Evolutionary conservation across 1,140 invertebrate genomes (phyloP).

Genomic region (Semibalanus balanoides): DNA sequence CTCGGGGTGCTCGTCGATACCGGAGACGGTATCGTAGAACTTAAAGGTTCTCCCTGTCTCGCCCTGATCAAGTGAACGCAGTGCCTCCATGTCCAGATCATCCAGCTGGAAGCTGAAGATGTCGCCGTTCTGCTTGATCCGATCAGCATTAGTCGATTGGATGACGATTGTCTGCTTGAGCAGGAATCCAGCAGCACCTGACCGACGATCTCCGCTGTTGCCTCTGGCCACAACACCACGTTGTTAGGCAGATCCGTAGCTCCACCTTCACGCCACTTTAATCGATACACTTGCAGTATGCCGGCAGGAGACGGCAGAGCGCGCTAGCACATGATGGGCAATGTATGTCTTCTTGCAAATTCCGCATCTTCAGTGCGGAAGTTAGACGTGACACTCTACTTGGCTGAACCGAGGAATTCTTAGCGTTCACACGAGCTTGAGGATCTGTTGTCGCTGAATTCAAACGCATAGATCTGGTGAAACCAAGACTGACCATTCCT

Average conservation of each 20-base stretch:
- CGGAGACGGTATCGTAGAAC: slow-evolving; percentile 31
- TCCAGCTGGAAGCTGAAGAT: slow-evolving; percentile 1
- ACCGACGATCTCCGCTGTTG: slow-evolving; percentile 23
- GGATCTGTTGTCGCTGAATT: background rate
- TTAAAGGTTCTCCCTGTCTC: slow-evolving; percentile 41
- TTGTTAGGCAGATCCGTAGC: background rate
- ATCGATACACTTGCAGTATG: background rate
- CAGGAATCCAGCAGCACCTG: slow-evolving; percentile 30
- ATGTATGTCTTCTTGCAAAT: background rate
- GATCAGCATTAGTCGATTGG: slow-evolving; percentile 23
- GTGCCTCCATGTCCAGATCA: slow-evolving; percentile 11
- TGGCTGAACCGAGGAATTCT: background rate
- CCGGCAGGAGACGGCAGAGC: background rate
- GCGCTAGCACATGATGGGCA: background rate
- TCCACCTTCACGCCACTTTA: background rate
- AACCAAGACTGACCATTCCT: background rate
- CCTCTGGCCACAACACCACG: slow-evolving; percentile 21
- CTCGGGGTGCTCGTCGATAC: background rate
- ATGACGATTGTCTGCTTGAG: slow-evolving; percentile 28
- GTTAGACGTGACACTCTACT: background rate
- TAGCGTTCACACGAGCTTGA: background rate
- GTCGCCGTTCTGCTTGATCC: slow-evolving; percentile 27
- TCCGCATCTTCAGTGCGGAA: background rate
- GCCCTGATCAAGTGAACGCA: slow-evolving; percentile 40
- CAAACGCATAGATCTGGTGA: background rate